Conservation (phyloP, 2,113 vertebrate species). For the Alligator sinensis region DNA sequence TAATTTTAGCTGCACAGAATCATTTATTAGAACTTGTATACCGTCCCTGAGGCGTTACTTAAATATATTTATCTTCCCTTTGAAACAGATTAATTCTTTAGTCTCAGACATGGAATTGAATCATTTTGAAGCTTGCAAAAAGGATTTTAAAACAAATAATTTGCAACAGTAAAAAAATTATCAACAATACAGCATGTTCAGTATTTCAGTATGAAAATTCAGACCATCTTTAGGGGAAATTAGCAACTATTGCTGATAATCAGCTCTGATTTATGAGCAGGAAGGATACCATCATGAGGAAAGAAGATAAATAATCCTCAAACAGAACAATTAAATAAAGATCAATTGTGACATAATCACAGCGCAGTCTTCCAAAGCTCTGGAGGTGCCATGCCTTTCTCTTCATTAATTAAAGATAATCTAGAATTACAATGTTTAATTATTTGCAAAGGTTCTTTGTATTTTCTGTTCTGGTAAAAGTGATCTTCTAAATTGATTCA, state of each 20-base stretch:
- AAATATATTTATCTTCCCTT: neutral
- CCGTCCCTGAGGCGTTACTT: neutral
- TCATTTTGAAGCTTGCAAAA: constrained; percentile 43
- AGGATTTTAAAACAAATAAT: constrained; percentile 37
- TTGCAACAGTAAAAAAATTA: constrained; percentile 54
- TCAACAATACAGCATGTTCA: constrained; percentile 56
- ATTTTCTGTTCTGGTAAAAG: neutral
- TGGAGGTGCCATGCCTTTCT: constrained; percentile 53
- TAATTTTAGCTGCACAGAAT: neutral
- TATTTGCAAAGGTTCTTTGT: constrained; percentile 25
- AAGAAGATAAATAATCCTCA: constrained; percentile 67
- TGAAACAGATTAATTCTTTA: neutral
- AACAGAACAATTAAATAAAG: constrained; percentile 67
- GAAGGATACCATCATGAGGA: constrained; percentile 38
- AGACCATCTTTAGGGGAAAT: constrained; percentile 60
- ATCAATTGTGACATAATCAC: constrained; percentile 52
- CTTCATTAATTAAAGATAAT: constrained; percentile 60
- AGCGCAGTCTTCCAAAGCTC: constrained; percentile 38
- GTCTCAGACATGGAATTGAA: neutral
- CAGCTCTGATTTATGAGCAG: constrained; percentile 47
- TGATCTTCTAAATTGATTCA: neutral
- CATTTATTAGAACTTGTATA: neutral
- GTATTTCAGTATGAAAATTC: constrained; percentile 15
- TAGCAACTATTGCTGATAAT: constrained; percentile 42
- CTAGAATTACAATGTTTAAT: constrained; percentile 11